Evolutionary conservation across 1,140 invertebrate genomes (phyloP), one percentile per base, ranked within the genome.

Genomic region (Eumaeus atala): DNA sequence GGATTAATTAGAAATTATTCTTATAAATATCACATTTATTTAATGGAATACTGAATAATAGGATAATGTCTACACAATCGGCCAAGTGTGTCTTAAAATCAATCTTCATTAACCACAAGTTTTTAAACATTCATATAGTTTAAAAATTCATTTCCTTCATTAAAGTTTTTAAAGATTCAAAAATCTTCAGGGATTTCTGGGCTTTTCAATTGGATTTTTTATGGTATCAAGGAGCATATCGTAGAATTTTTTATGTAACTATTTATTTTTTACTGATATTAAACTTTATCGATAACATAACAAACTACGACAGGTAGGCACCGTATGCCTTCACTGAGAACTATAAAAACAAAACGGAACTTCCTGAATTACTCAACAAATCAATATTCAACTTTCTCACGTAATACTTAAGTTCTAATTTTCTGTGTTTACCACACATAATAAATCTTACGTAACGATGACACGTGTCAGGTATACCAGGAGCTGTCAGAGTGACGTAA

Each of bases 401-500:
- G 8, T 49, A 4, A 21, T 9, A 5, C 8, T 6, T 57, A 73
- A 17, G 21, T 54, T 72, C 60, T 11, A 58, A 62, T 62, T 18
- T 69, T 3, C 28, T 34, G 28, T 59, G 37, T 49, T 18, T 8
- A 48, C 9, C n/a, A 1, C 36, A 9, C 14, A 55, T 56, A 59
- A 81, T 74, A 76, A 76, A 75, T 81, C 68, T 70, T 67, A 63
- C 54, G 62, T 66, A 67, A 72, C 64, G 68, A 74, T 78, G 77
- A 81, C 75, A 78, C 72, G 75, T 73, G 75, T 77, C 75, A 78
- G 67, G 65, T 71, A 61, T 63, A 60, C 62, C 74, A 68, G 76
- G 72, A 85, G 77, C 81, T 78, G 78, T 79, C 79, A 77, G 50
- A 71, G 62, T 77, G 77, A 77, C 71, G 73, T 75, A 83, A 80